Base-by-base conservation (phyloP, 2,113 vertebrate genomes). In the Clarias magur region DNA sequence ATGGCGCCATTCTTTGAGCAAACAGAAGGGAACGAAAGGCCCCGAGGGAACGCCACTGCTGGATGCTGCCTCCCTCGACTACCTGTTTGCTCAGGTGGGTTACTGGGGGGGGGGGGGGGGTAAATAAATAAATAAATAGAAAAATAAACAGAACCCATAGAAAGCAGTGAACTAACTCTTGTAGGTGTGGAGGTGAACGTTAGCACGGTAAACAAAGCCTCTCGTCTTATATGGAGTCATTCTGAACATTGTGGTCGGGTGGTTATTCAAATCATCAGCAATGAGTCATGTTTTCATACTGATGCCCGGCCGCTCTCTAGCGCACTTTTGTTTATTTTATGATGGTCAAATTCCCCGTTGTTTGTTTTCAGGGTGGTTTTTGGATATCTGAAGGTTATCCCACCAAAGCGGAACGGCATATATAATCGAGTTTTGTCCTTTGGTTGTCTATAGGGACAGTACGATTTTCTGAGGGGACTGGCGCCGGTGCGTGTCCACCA, bases 11-110 rank as follows among this genome's bases (percentile, higher is more conserved):
- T 97, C 94, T 59, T 96, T 97, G 12, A 96, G 94, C 92, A 98
- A 95, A 91, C 94, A 97, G 79, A 97, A 93, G 91, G 95, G 92
- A 34, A 91, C 92, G 88, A 94, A 93, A 87, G 90, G 63, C 0
- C 95, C 95, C 0, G 97, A 97, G 76, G 97, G 97, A 54, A 97
- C 95, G 0, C 98, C 98, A 0, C 94, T 99, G 1, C 95, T 99
- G 0, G 98, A 99, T 0, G 95, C 95, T 6, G 90, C 87, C 54
- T 99, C 98, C 0, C 91, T 99, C 25, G 95, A 98, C 19, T 99
- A 99, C 91, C 96, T 99, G 85, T 99, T 99, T 93, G 95, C 96
- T 0, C 98, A 99, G 97, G 98, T 98, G 88, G 84, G 91, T 88
- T 48, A 23, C 13, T 5, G 3, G 48, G 42, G 0, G 42, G 42